Conservation (phyloP, 1,140 invertebrate genomes). For the Acromyrmex heyeri region DNA sequence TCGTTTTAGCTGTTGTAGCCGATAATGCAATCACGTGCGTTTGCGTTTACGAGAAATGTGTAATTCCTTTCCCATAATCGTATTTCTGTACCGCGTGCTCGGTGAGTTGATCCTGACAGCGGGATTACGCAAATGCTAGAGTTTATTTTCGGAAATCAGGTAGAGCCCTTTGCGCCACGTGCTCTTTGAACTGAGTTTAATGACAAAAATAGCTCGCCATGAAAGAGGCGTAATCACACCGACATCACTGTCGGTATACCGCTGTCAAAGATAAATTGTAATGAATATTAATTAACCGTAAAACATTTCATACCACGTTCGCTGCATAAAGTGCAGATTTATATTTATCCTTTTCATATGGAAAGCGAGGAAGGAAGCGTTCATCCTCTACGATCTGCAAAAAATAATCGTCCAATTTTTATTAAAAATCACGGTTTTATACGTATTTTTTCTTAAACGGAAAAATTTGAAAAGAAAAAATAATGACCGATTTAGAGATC, state of each 20-base stretch:
- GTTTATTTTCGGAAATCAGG: slow-evolving; percentile 62
- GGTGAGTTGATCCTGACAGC: slow-evolving; percentile 45
- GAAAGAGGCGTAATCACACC: background rate
- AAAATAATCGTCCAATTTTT: background rate
- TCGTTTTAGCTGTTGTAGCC: background rate
- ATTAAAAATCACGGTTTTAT: background rate
- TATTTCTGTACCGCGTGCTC: background rate
- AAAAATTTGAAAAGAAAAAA: background rate
- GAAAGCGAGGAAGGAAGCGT: too few species aligned
- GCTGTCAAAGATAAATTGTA: background rate
- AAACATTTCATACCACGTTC: background rate
- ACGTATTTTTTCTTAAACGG: background rate
- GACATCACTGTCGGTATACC: background rate
- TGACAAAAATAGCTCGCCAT: slow-evolving; percentile 15
- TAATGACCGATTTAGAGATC: background rate
- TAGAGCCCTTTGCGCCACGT: background rate
- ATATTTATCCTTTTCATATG: background rate
- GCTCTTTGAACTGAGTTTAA: background rate
- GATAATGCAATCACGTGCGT: background rate
- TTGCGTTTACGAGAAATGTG: slow-evolving; percentile 7
- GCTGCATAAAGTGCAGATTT: background rate
- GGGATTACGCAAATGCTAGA: slow-evolving; percentile 62
- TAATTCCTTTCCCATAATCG: slow-evolving; percentile 2
- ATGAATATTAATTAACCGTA: slow-evolving; percentile 34
- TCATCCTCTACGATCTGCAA: background rate